Base-by-base conservation (phyloP, 2,888 invertebrate genomes). In the Dryocosmus kuriphilus region DNA sequence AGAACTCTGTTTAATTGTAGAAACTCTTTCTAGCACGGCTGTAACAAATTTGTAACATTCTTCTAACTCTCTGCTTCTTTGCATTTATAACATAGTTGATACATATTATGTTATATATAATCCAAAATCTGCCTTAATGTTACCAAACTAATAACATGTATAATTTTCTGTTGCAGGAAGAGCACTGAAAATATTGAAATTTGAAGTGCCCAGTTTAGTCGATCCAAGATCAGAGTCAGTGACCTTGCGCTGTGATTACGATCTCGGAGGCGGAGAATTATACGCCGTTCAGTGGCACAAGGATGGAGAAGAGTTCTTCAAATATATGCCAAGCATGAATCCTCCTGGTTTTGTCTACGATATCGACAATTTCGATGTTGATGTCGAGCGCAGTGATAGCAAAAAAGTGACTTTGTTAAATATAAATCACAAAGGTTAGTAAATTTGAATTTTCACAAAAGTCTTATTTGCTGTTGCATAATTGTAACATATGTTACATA, bases 281-380 rank as follows among this genome's bases (percentile, higher is more conserved):
- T 91, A 91, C 79, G 89, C 90, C n/a, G 89, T 91, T 24, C 90
- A 86, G 75, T 91, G 91, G 91, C 88, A 88, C 86, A 90, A 90
- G 81, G 89, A 90, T 74, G 86, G 85, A 19, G 80, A 80, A 5
- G 87, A 89, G 79, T 89, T 91, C 84, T 91, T 89, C 83, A 87
- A 88, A 77, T 91, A 84, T 78, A 87, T 86, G 87, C 90, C 91
- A 1, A 84, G 83, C 19, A 81, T 84, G 9, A 75, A 22, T 9
- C 88, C 88, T 5, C 77, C 85, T 2, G 87, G 87, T 6, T 85
- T 85, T 4, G 85, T 55, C 16, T 83, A 79, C 77, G 80, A 84
- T 6, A 85, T 86, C 32, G 76, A 82, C n/a, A 89, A 86, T 22
- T 82, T 90, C 14, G 82, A 84, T 79, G 90, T 91, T 75, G 87